Evolutionary conservation across 2,797 vertebrate species (phyloP).

Genomic region (Pangasius djambal): DNA sequence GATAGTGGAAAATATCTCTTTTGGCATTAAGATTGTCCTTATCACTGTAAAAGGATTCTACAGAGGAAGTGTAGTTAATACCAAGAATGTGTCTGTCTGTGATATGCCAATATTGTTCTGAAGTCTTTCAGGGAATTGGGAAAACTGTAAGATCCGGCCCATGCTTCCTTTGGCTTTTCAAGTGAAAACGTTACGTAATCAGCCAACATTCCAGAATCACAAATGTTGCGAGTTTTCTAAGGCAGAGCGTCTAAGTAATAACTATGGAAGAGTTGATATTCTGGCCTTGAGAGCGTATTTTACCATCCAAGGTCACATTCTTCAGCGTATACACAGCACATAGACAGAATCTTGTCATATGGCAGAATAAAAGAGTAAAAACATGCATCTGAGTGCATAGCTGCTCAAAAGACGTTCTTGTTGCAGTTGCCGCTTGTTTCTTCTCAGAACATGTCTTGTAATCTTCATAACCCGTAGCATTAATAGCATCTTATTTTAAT

Average conservation of each 20-base stretch:
- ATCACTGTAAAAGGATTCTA: neutral
- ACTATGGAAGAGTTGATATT: neutral
- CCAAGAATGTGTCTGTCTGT: neutral
- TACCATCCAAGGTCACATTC: neutral
- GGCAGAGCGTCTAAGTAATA: neutral
- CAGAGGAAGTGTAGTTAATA: neutral
- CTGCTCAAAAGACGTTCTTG: neutral
- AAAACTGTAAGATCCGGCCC: neutral
- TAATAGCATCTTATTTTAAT: neutral
- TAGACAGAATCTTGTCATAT: neutral
- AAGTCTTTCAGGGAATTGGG: slow-evolving; percentile 11
- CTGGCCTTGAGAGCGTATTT: neutral
- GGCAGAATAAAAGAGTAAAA: neutral
- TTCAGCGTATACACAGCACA: neutral
- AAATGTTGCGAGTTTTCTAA: neutral
- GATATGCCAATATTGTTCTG: slow-evolving; percentile 2
- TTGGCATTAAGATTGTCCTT: neutral
- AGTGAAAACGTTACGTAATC: neutral
- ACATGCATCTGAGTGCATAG: neutral
- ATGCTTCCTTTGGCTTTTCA: slow-evolving; percentile 12
- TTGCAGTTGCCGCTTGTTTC: neutral
- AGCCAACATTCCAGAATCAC: neutral
- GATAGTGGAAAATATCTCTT: neutral
- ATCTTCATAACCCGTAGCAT: neutral
- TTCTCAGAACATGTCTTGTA: neutral